A percentile compares a stretch with the other conserved stretches of the same genome.
Conservation (phyloP, 2,888 invertebrate genomes). For the Nomada ferruginata region DNA sequence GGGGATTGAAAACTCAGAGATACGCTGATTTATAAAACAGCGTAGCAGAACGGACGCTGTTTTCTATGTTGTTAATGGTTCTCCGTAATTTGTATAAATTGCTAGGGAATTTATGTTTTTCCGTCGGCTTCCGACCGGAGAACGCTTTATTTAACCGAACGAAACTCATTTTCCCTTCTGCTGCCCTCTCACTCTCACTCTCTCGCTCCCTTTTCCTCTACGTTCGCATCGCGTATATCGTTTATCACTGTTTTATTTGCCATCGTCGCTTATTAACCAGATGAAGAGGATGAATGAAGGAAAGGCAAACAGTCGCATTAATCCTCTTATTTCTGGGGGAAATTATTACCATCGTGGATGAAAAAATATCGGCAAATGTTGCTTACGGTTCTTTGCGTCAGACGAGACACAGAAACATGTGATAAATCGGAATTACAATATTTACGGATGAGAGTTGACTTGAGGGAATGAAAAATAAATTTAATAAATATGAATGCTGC, state of each 20-base stretch:
- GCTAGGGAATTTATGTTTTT: constrained; percentile 74
- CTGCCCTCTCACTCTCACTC: not conserved
- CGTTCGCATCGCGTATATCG: constrained; percentile 25
- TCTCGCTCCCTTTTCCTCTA: not conserved
- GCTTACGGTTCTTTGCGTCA: too few relatives aligned
- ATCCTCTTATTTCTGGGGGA: not conserved
- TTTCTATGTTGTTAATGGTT: constrained; percentile 72
- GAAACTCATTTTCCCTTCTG: constrained; percentile 50
- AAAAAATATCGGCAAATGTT: too few relatives aligned
- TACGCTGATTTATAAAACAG: constrained; percentile 75
- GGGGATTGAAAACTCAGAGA: constrained; percentile 49
- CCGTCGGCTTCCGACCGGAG: constrained; percentile 40
- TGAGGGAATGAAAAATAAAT: too few relatives aligned
- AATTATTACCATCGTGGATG: too few relatives aligned
- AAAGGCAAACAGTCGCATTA: not conserved
- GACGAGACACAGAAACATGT: too few relatives aligned
- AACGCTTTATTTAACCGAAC: constrained; percentile 44
- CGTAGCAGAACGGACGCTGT: constrained; percentile 59
- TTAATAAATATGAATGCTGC: too few relatives aligned
- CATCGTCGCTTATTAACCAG: constrained; percentile 20
- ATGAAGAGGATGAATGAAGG: not conserved
- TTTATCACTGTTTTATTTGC: constrained; percentile 32
- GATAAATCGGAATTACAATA: too few relatives aligned
- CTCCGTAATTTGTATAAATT: constrained; percentile 79
- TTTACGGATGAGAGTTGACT: too few relatives aligned